These are phyloP conservation scores for Phaethon lepturus DNA, from an alignment of 2,113 vertebrate genomes.

Conservation along the genomic window DNA sequence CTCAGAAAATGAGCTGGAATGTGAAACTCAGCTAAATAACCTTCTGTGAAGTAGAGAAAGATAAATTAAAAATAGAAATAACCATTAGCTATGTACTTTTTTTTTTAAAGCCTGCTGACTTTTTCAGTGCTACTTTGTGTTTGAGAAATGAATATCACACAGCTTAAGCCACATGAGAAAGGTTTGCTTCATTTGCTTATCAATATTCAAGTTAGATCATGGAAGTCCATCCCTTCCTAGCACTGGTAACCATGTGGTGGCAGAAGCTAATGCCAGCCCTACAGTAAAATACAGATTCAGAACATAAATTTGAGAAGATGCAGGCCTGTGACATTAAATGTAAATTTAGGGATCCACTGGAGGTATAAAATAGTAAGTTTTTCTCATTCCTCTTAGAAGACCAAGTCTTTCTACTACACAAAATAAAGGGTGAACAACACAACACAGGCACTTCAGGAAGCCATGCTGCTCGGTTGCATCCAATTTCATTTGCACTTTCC, in stretches of 20 bases:
- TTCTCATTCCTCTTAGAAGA: background rate
- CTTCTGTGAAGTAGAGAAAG: background rate
- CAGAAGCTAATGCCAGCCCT: background rate
- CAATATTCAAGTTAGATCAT: background rate
- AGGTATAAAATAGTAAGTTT: background rate
- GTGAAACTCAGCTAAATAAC: conserved; percentile 27
- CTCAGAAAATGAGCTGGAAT: conserved; percentile 6
- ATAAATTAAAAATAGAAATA: conserved; percentile 5
- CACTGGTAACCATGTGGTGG: background rate
- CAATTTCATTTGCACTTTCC: background rate
- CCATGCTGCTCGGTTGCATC: background rate
- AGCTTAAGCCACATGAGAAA: background rate
- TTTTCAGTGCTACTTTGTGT: background rate
- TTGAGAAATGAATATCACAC: background rate
- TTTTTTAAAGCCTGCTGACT: background rate
- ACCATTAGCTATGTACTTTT: background rate
- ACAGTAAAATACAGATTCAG: background rate
- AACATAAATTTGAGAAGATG: background rate
- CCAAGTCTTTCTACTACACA: background rate
- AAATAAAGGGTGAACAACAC: background rate
- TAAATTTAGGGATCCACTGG: background rate
- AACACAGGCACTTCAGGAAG: background rate
- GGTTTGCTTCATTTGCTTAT: background rate
- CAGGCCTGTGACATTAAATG: background rate
- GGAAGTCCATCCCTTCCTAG: background rate